A percentile compares a stretch with the other conserved stretches of the same genome.
These are phyloP conservation scores for Phenganax marumi DNA, from an alignment of 92 coral and sea anemone genomes.

Conservation along the genomic window DNA sequence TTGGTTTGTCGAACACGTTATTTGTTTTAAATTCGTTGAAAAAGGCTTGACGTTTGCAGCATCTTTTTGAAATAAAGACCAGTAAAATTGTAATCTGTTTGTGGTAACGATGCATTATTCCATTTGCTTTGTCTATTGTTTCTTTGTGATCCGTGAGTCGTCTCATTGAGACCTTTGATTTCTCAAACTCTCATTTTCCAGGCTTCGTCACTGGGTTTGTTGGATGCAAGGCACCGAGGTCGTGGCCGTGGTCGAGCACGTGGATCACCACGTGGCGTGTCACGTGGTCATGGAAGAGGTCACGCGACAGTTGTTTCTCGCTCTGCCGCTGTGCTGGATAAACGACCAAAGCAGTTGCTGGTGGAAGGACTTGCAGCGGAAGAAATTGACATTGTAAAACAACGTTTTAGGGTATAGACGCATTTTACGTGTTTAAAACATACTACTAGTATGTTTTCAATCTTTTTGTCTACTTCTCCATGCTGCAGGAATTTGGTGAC, in stretches of 20 bases:
- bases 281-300: slow-evolving; percentile 60
- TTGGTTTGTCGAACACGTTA: too few relatives aligned
- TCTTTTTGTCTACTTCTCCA: not conserved
- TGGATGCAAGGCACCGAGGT: slow-evolving; percentile 68
- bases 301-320: slow-evolving; percentile 74
- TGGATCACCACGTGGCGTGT: slow-evolving; percentile 42
- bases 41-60: too few relatives aligned
- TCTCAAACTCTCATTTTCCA: slow-evolving; percentile 10
- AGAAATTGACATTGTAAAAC: slow-evolving; percentile 65
- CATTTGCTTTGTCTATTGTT: too few relatives aligned
- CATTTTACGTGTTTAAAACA: not conserved
- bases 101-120: too few relatives aligned
- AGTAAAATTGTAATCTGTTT: too few relatives aligned
- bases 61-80: too few relatives aligned
- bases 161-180: too few relatives aligned
- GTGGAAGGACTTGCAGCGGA: slow-evolving; percentile 71
- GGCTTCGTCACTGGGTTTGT: slow-evolving; percentile 93
- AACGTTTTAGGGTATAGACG: slow-evolving; percentile 78
- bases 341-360: slow-evolving; percentile 71
- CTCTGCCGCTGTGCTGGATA: slow-evolving; percentile 83
- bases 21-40: too few relatives aligned
- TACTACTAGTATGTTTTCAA: not conserved
- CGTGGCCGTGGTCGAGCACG: slow-evolving; percentile 87
- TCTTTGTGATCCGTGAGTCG: too few relatives aligned
- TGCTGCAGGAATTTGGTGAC: slow-evolving; percentile 84